Base-by-base conservation (phyloP, 2,888 invertebrate species). In the Melikaiella ostensackeni region DNA sequence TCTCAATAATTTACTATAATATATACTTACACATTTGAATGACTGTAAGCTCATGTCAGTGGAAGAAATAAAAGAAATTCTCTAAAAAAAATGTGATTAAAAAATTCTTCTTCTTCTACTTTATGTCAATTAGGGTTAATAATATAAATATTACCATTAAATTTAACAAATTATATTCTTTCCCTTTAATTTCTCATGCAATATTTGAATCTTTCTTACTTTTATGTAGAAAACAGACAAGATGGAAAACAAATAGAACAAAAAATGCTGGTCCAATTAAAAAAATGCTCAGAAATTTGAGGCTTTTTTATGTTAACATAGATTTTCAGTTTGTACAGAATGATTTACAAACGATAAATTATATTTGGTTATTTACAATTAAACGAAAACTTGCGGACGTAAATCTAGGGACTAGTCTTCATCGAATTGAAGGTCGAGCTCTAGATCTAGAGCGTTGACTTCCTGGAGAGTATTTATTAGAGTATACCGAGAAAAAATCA, bases 401-500 rank as follows among this genome's bases (percentile, higher is more conserved):
- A n/a, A 50, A 33, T 70, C 6, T 50, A 50, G 30, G 46, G 46
- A 66, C 42, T 70, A 70, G 19, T 86, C 84, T 76, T 91, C 95
- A 86, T 96, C 95, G 80, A 95, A 93, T 84, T 94, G 95, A 87
- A 96, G 93, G 90, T 96, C 96, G 79, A 97, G 92, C 88, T 96
- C 96, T 79, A 96, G 94, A 89, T 96, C 96, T 0, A 95, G 93
- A 21, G 95, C 92, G 89, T 94, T 95, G 86, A 97, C 94, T 90
- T 95, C 94, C 83, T 95, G 94, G 77, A 98, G 93, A 1, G 98
- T 97, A 91, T 99, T 99, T 81, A 99, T 95, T 83, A 97, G 93
- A 92, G 97, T 96, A 90, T 98, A 99, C 76, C 98, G 94, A 19
- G 98, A 98, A 92, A 98, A 96, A 61, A 94, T 89, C 86, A 99